Percentiles rank a stretch among this genome's conserved stretches.
phyloP scores from a whole-genome alignment of 2,888 invertebrate species.

The Drosophila percnosoma region DNA sequence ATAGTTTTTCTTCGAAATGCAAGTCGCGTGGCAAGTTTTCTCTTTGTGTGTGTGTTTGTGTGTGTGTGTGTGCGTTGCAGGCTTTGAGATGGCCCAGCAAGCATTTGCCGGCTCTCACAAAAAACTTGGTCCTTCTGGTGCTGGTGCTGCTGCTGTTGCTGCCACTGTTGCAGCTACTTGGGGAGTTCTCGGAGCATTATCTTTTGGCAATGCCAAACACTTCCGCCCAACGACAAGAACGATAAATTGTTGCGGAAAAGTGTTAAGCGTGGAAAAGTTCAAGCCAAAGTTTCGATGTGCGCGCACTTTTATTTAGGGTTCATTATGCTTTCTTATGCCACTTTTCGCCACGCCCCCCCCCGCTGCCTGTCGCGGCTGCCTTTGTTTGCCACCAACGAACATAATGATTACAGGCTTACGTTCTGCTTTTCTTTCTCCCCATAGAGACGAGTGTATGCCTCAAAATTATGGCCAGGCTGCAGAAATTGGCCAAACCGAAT shows the following conservation, averaged over 20 bases:
- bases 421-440: slow-evolving; percentile 39
- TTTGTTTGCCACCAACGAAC: slow-evolving; percentile 61
- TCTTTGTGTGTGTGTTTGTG: background rate
- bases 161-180: slow-evolving; percentile 32
- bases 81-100: slow-evolving; percentile 46
- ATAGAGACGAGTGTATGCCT: slow-evolving; percentile 30
- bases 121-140: slow-evolving; percentile 65
- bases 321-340: slow-evolving; percentile 64
- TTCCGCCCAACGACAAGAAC: slow-evolving; percentile 70
- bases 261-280: slow-evolving; percentile 76
- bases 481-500: slow-evolving; percentile 63
- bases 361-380: background rate
- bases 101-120: slow-evolving; percentile 61
- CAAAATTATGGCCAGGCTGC: slow-evolving; percentile 59
- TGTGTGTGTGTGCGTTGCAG: slow-evolving; percentile 28
- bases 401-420: slow-evolving; percentile 74
- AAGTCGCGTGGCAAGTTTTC: slow-evolving; percentile 58
- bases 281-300: slow-evolving; percentile 66
- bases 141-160: slow-evolving; percentile 10
- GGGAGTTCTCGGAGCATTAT: slow-evolving; percentile 51
- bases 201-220: slow-evolving; percentile 75
- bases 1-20: slow-evolving; percentile 65
- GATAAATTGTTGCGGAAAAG: slow-evolving; percentile 78
- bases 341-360: slow-evolving; percentile 20
- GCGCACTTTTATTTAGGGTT: slow-evolving; percentile 75